Percentiles rank a stretch among this genome's conserved stretches.
These are phyloP conservation scores for Mesorhabditis belari DNA, from an alignment of 2,888 invertebrate species.

Conservation along the genomic window DNA sequence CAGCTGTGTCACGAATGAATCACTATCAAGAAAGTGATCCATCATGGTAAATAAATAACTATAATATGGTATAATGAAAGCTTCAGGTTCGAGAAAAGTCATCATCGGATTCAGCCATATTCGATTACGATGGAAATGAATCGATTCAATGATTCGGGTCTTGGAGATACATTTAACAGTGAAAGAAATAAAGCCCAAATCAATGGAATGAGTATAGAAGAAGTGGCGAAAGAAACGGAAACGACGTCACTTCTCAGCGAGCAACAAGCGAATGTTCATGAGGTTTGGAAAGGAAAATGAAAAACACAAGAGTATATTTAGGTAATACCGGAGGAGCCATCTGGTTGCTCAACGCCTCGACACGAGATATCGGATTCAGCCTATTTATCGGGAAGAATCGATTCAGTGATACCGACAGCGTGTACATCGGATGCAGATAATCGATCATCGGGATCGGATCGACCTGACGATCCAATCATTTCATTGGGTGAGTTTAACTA, in stretches of 20 bases:
- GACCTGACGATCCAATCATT: not conserved
- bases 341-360: not conserved
- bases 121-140: not conserved
- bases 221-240: not conserved
- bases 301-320: not conserved
- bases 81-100: constrained; percentile 27
- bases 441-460: not conserved
- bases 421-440: too few species aligned
- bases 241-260: not conserved
- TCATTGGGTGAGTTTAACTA: too few species aligned
- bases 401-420: too few species aligned
- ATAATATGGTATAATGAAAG: not conserved
- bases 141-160: not conserved
- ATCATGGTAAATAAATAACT: constrained; percentile 15
- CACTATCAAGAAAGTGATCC: constrained; percentile 29
- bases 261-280: not conserved
- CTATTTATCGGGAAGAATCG: not conserved
- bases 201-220: not conserved
- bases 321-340: not conserved
- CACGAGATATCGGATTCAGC: not conserved
- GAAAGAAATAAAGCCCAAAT: not conserved
- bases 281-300: not conserved
- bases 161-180: not conserved
- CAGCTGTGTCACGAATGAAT: constrained; percentile 29
- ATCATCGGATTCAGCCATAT: constrained; percentile 10